Conservation (phyloP, 2,888 invertebrate genomes). For the Spodoptera littoralis region DNA sequence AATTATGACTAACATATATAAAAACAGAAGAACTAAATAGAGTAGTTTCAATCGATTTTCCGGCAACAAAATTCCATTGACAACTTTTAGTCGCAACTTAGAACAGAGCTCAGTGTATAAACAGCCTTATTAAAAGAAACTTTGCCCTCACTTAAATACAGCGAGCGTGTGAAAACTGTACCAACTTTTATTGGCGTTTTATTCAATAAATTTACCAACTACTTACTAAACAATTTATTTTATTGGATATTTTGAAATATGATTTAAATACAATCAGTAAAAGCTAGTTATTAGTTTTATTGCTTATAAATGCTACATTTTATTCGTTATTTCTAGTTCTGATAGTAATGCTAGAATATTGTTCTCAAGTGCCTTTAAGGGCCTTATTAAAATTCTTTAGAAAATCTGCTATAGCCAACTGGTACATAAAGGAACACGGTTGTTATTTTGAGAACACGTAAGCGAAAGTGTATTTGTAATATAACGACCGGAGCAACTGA, state of each 20-base stretch:
- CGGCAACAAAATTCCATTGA: too few species aligned
- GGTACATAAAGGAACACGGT: neutral
- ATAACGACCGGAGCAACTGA: too few species aligned
- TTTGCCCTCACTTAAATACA: slow-evolving; percentile 28
- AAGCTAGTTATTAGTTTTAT: slow-evolving; percentile 25
- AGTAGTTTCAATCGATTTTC: too few species aligned
- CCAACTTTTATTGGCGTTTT: slow-evolving; percentile 34
- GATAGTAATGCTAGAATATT: slow-evolving; percentile 23
- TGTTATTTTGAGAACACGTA: too few species aligned
- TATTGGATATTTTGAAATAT: slow-evolving; percentile 46
- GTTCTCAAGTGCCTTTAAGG: slow-evolving; percentile 1
- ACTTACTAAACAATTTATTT: slow-evolving; percentile 36
- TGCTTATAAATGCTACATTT: slow-evolving; percentile 24
- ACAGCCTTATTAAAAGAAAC: slow-evolving; percentile 32
- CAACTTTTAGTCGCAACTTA: too few species aligned
- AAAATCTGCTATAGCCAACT: neutral
- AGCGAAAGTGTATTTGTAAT: too few species aligned
- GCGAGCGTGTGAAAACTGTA: slow-evolving; percentile 50
- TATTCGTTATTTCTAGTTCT: slow-evolving; percentile 13
- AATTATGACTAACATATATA: too few species aligned
- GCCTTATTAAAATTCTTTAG: slow-evolving; percentile 1
- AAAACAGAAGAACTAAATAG: too few species aligned
- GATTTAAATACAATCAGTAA: slow-evolving; percentile 40
- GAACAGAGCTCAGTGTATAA: slow-evolving; percentile 10
- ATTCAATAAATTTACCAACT: slow-evolving; percentile 37